Base-by-base conservation (phyloP, 2,797 vertebrate species). In the Anguilla anguilla region DNA sequence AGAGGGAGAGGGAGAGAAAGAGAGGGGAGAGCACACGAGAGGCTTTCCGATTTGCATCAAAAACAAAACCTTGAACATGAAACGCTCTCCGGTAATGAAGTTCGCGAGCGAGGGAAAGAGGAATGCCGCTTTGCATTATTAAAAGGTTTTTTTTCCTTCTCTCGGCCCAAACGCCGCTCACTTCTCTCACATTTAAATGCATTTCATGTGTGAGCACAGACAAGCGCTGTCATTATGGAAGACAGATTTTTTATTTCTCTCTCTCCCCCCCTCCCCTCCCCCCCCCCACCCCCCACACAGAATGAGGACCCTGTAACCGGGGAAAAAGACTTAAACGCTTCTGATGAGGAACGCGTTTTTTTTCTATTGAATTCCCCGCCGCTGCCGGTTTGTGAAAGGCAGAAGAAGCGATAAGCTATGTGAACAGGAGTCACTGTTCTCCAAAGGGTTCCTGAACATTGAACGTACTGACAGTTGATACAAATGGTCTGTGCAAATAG, bases 41-140 rank as follows among this genome's bases (percentile, higher is more conserved):
- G n/a, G 74, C 77, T 81, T 81, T 49, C n/a, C 46, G 39, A 81
- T 31, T 49, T 81, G 43, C 43, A 49, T 81, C 77, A 81, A 81
- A 81, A 46, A 46, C 39, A 25, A 46, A 81, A 46, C 17, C 39
- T 81, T 81, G 7, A 49, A 43, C 39, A 43, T 81, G 9, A 81
- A 81, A 25, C 43, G 49, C 46, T 46, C 43, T 6, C n/a, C 77
- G 1, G 22, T 81, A n/a, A 49, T 81, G 43, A 81, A 81, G 43
- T 46, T 81, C 39, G 81, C 0, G 43, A n/a, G 22, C 5, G 39
- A 6, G 43, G 77, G 19, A n/a, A 49, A 46, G 43, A 4, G 19
- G 72, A 39, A 35, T 49, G 6, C 5, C 19, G 43, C 10, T 81
- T 31, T 81, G 77, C 77, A 49, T 49, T 49, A 77, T 77, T 77